Percentiles rank a stretch among this genome's conserved stretches.
These are phyloP conservation scores for Aphelenchoides fujianensis DNA, from an alignment of 1,140 invertebrate species.

Conservation along the genomic window DNA sequence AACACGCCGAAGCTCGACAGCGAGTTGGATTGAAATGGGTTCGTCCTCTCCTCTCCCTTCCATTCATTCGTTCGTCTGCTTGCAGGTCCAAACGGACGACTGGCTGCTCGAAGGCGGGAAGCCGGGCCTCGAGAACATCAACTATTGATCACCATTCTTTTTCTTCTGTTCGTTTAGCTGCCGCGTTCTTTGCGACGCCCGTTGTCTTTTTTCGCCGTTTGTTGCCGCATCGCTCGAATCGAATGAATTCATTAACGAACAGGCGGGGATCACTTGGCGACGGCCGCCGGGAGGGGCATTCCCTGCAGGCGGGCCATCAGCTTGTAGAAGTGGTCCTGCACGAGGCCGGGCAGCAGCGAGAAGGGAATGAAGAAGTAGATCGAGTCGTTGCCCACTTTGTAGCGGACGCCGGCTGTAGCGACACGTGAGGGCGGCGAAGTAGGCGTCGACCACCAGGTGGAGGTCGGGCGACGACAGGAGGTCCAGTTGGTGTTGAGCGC, in stretches of 20 bases:
- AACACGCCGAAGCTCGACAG: conserved; percentile 40
- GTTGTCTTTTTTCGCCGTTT: too few species aligned
- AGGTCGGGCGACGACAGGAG: not conserved
- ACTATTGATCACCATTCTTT: conserved; percentile 31
- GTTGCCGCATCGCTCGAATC: too few species aligned
- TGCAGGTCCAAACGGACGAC: conserved; percentile 41
- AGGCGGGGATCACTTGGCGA: too few species aligned
- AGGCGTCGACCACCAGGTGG: conserved; percentile 25
- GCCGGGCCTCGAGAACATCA: conserved; percentile 33
- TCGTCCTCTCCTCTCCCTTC: too few species aligned
- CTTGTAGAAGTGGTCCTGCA: conserved; percentile 10
- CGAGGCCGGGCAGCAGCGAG: conserved; percentile 11
- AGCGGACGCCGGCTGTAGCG: not conserved
- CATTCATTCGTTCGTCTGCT: too few species aligned
- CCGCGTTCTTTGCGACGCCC: too few species aligned
- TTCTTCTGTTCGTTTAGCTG: not conserved
- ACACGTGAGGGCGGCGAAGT: conserved; percentile 17
- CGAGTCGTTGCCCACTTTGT: conserved; percentile 11
- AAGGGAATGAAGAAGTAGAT: conserved; percentile 12
- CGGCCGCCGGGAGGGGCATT: conserved; percentile 4
- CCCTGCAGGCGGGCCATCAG: not conserved
- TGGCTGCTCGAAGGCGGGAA: conserved; percentile 34
- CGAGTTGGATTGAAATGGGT: conserved; percentile 33
- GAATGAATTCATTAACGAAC: too few species aligned
- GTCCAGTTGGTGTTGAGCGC: conserved; percentile 9